Percentiles rank a stretch among this genome's conserved stretches.
phyloP scores from a whole-genome alignment of 1,140 invertebrate species.

The Tetraneura akinire region DNA sequence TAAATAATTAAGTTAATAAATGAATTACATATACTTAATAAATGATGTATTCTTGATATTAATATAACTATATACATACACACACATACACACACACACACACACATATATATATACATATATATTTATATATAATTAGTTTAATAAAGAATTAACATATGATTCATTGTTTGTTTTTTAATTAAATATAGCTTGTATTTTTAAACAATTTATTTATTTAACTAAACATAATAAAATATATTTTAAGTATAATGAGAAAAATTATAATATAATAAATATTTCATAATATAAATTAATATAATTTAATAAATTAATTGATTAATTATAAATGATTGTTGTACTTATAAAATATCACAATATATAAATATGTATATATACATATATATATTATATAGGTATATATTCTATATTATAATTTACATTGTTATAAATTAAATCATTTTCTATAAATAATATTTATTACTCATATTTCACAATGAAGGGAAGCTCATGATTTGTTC shows the following conservation, averaged over 20 bases:
- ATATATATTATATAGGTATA: no score
- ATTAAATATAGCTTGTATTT: no score
- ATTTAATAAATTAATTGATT: conserved; percentile 23
- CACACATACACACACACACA: no score
- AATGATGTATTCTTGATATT: no score
- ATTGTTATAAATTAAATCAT: conserved; percentile 22
- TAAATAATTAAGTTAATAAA: conserved; percentile 17
- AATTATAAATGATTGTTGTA: conserved; percentile 41
- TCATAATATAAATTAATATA: conserved; percentile 3
- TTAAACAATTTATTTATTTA: no score
- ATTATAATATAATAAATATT: neutral
- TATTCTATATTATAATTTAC: conserved; percentile 39
- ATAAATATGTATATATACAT: no score
- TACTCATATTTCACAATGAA: conserved; percentile 12
- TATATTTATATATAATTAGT: no score
- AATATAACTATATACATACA: neutral
- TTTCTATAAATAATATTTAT: conserved; percentile 37
- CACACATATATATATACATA: neutral
- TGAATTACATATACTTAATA: conserved; percentile 2
- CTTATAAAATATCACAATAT: conserved; percentile 44
- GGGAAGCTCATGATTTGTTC: conserved; percentile 45
- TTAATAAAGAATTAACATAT: no score
- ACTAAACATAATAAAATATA: no score
- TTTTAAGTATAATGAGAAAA: no score
- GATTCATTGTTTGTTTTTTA: no score